These are phyloP conservation scores for Lycia hirtaria DNA, from an alignment of 2,888 invertebrate species.

Conservation along the genomic window DNA sequence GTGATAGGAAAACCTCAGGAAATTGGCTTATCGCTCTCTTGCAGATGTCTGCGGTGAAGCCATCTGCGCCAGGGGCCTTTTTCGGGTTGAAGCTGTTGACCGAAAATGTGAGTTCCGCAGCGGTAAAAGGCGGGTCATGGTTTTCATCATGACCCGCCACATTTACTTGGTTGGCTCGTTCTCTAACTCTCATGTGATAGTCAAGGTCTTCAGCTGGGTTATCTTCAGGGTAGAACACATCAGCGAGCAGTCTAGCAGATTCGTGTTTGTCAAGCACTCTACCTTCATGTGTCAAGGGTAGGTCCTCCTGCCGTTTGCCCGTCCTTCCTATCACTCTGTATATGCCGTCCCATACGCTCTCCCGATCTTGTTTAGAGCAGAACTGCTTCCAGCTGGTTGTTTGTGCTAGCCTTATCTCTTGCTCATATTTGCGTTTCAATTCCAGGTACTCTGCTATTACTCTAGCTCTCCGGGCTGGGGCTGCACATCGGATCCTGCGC, in stretches of 20 bases:
- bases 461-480: conserved; percentile 18
- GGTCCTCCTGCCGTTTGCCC: not conserved
- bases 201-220: not conserved
- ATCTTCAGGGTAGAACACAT: conserved; percentile 15
- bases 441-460: conserved; percentile 35
- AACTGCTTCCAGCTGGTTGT: conserved; percentile 33
- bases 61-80: conserved; percentile 42
- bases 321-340: conserved; percentile 15
- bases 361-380: conserved; percentile 17
- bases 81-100: conserved; percentile 22
- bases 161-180: not conserved
- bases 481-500: conserved; percentile 36
- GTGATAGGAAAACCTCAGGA: conserved; percentile 23
- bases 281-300: not conserved
- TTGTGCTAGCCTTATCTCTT: conserved; percentile 13
- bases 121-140: conserved; percentile 33
- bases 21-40: conserved; percentile 1
- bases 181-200: not conserved
- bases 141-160: not conserved
- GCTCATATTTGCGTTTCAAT: conserved; percentile 31
- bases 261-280: not conserved
- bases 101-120: conserved; percentile 2
- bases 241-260: conserved; percentile 5
- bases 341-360: conserved; percentile 20
- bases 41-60: conserved; percentile 44